Percentiles rank a stretch among this genome's conserved stretches.
Conservation (phyloP, 2,888 invertebrate genomes). For the Mesorhabditis sp. region DNA sequence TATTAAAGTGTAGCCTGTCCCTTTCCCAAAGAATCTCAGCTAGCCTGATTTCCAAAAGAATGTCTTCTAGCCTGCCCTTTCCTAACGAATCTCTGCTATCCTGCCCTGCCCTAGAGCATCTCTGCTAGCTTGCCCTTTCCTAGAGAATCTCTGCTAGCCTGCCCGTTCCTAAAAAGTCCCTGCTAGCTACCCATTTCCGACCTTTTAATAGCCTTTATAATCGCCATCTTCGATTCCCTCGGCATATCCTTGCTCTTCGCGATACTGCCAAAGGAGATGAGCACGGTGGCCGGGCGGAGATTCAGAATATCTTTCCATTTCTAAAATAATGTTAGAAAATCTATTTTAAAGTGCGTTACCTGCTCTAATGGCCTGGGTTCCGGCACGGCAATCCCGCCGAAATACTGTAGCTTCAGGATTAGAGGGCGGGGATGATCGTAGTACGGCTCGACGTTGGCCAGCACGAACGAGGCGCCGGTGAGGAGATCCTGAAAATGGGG, state of each 20-base stretch:
- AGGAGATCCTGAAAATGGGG: not conserved
- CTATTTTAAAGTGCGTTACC: not conserved
- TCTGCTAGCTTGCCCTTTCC: too few species aligned
- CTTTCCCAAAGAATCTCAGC: too few species aligned
- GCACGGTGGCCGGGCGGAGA: not conserved
- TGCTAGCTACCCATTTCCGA: not conserved
- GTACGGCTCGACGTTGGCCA: not conserved
- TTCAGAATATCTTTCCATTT: not conserved
- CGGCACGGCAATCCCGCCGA: not conserved
- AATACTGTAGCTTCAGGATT: not conserved
- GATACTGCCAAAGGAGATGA: not conserved
- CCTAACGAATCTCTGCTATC: too few species aligned
- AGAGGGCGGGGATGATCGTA: slow-evolving; percentile 1
- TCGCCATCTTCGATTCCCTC: not conserved
- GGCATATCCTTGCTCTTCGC: not conserved
- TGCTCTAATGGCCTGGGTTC: not conserved
- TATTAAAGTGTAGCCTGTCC: too few species aligned
- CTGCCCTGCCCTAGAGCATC: too few species aligned
- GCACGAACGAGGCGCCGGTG: not conserved
- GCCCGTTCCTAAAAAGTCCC: too few species aligned
- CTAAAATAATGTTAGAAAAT: not conserved
- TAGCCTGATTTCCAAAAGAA: too few species aligned
- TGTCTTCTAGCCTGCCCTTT: too few species aligned
- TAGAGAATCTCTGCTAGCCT: too few species aligned
- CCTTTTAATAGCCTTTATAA: not conserved